Evolutionary conservation across 2,888 invertebrate species (phyloP).

Genomic region (Erpobdella octoculata): DNA sequence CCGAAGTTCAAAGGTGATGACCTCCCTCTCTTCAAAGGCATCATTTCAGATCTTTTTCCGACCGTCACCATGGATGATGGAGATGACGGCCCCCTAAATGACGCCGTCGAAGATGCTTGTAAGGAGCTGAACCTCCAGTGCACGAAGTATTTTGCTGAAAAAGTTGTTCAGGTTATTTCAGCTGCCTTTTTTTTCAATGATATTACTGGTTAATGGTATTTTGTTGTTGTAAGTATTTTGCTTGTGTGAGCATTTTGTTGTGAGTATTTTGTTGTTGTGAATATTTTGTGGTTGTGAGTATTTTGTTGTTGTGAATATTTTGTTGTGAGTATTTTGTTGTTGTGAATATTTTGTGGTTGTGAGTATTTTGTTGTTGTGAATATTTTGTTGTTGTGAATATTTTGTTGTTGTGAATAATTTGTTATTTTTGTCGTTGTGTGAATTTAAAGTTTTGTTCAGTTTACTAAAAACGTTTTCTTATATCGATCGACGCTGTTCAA

Average conservation of each 20-base stretch:
- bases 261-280: too few species aligned
- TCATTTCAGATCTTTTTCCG: slow-evolving; percentile 41
- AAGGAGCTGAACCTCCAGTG: slow-evolving; percentile 68
- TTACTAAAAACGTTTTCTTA: not conserved
- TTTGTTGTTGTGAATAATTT: too few species aligned
- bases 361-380: too few species aligned
- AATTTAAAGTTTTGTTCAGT: not conserved
- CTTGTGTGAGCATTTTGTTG: too few species aligned
- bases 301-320: too few species aligned
- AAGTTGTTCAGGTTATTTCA: slow-evolving; percentile 64
- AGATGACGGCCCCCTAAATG: slow-evolving; percentile 52
- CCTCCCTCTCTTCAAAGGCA: slow-evolving; percentile 54
- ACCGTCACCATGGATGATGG: slow-evolving; percentile 40
- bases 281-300: too few species aligned
- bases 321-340: too few species aligned
- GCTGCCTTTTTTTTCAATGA: not conserved
- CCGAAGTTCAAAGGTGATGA: slow-evolving; percentile 55
- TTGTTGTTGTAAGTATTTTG: too few species aligned
- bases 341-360: too few species aligned
- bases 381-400: too few species aligned
- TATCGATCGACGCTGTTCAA: not conserved
- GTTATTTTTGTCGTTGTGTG: too few species aligned
- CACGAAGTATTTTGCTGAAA: slow-evolving; percentile 75
- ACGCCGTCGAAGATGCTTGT: slow-evolving; percentile 50
- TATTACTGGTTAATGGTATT: too few species aligned